These are phyloP conservation scores for Clarias batrachus DNA, from an alignment of 2,113 vertebrate genomes.

Conservation along the genomic window DNA sequence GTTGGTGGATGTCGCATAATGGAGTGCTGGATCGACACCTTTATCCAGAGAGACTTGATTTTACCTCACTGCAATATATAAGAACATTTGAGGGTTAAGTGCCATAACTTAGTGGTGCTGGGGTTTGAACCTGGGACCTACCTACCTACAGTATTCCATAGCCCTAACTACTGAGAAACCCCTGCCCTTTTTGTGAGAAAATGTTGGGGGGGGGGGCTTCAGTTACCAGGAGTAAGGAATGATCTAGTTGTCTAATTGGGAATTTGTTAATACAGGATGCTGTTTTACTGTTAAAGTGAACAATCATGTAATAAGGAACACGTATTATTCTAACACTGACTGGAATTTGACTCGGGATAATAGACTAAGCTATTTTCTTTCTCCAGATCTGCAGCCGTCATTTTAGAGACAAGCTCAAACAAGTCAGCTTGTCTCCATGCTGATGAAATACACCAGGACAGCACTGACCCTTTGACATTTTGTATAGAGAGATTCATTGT, in stretches of 20 bases:
- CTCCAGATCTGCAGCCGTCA: not conserved
- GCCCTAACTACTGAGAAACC: too few relatives aligned
- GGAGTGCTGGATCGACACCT: not conserved
- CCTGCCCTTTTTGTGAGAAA: not conserved
- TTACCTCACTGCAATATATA: too few relatives aligned
- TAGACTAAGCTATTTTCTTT: not conserved
- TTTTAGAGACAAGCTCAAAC: conserved; percentile 9
- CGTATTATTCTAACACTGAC: not conserved
- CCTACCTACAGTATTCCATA: too few relatives aligned
- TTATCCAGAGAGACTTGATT: too few relatives aligned
- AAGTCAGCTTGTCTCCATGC: not conserved
- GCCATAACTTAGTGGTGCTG: too few relatives aligned
- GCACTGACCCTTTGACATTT: conserved; percentile 34
- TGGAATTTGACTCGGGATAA: not conserved
- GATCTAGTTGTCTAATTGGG: not conserved
- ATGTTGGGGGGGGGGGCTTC: not conserved
- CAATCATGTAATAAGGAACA: too few relatives aligned
- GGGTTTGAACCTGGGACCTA: too few relatives aligned
- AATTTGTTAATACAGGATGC: not conserved
- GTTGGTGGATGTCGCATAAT: not conserved
- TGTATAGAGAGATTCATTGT: not conserved
- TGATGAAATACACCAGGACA: conserved; percentile 30
- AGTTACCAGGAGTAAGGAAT: not conserved
- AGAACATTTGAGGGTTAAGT: too few relatives aligned
- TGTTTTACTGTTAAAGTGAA: not conserved